Conservation (phyloP, 2,797 vertebrate genomes). For the Cyprinodon diabolis region DNA sequence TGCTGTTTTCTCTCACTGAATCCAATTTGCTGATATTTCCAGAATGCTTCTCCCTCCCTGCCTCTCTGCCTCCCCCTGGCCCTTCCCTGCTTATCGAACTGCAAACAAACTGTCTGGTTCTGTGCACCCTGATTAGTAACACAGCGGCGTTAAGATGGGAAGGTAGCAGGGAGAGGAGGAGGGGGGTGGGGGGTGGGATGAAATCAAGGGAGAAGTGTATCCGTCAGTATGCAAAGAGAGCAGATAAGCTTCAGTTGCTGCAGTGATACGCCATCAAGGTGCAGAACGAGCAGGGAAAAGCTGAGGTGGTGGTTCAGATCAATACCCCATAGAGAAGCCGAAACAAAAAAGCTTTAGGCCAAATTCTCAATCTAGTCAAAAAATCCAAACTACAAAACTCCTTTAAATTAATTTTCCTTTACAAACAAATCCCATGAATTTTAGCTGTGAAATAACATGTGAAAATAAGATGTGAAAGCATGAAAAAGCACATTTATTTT, state of each 20-base stretch:
- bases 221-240: conserved; percentile 23
- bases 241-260: conserved; percentile 22
- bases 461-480: too few species aligned
- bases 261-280: conserved; percentile 12
- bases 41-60: conserved; percentile 40
- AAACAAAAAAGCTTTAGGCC: not conserved
- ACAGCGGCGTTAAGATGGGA: conserved; percentile 35
- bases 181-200: conserved; percentile 8
- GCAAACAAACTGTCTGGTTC: conserved; percentile 65
- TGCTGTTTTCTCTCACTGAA: conserved; percentile 66
- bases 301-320: not conserved
- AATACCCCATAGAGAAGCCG: not conserved
- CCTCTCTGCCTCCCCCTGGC: conserved; percentile 5
- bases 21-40: conserved; percentile 73
- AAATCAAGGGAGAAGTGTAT: conserved; percentile 21
- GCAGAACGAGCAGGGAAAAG: not conserved
- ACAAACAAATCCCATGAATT: too few species aligned
- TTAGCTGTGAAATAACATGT: too few species aligned
- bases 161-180: not conserved
- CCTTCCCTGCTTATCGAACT: conserved; percentile 57
- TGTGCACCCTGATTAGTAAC: conserved; percentile 58
- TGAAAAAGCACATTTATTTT: too few species aligned
- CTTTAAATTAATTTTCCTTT: not conserved
- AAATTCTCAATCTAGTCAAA: conserved; percentile 2
- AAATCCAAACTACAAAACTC: not conserved